Percentiles rank a stretch among this genome's conserved stretches.
Evolutionary conservation across 2,888 invertebrate species (phyloP).

Genomic region (Formica aserva): DNA sequence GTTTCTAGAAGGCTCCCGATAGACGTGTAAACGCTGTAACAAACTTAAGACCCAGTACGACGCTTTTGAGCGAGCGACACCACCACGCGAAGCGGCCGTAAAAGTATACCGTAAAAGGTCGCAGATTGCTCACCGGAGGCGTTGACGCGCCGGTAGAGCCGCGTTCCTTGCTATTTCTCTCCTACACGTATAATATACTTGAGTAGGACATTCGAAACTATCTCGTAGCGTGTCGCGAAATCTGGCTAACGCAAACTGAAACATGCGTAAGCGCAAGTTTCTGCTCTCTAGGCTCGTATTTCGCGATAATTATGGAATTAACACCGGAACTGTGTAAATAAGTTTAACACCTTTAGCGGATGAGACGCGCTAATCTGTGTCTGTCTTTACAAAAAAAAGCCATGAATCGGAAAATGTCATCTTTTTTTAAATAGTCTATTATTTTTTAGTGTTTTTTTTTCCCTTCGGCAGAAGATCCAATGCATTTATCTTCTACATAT

Average conservation of each 20-base stretch:
- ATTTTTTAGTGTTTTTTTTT: not conserved
- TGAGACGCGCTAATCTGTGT: constrained; percentile 3
- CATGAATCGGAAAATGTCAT: not conserved
- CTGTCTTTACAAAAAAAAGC: not conserved
- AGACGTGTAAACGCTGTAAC: constrained; percentile 37
- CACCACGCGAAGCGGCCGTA: too few relatives aligned
- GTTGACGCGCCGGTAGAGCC: constrained; percentile 30
- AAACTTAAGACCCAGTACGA: constrained; percentile 19
- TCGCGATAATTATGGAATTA: constrained; percentile 35
- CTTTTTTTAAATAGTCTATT: not conserved
- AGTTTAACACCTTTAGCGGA: not conserved
- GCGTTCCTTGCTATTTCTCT: constrained; percentile 26
- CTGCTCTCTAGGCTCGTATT: constrained; percentile 34
- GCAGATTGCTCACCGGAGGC: constrained; percentile 55
- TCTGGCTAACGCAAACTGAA: constrained; percentile 53
- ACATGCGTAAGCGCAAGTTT: constrained; percentile 37
- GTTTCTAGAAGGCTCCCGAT: constrained; percentile 35
- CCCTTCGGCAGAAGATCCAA: not conserved
- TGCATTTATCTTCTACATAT: not conserved
- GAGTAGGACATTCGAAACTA: constrained; percentile 46
- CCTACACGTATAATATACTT: not conserved
- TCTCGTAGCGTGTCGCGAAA: constrained; percentile 41
- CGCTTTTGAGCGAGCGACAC: constrained; percentile 30
- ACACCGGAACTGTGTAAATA: constrained; percentile 29
- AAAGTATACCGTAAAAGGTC: constrained; percentile 56